These are phyloP conservation scores for Adineta ricciae DNA, from an alignment of 2,888 invertebrate species.

Conservation along the genomic window DNA sequence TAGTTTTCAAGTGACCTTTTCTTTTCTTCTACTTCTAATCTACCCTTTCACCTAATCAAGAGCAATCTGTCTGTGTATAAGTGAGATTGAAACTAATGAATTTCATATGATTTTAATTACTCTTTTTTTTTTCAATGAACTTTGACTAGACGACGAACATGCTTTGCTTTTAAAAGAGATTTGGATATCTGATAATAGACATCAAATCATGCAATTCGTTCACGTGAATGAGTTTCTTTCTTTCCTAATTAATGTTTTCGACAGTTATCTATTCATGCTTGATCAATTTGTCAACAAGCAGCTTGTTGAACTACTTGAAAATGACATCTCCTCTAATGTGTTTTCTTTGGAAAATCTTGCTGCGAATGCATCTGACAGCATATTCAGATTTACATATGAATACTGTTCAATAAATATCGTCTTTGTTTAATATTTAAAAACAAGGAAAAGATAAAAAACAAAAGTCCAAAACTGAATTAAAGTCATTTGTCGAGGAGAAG, in stretches of 20 bases:
- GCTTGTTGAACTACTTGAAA: background rate
- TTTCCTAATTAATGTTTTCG: background rate
- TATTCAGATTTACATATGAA: background rate
- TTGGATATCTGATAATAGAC: background rate
- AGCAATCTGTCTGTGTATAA: conserved; percentile 7
- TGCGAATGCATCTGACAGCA: background rate
- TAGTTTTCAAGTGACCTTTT: background rate
- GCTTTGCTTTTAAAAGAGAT: background rate
- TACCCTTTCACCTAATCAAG: background rate
- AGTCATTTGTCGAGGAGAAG: background rate
- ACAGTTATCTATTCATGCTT: background rate
- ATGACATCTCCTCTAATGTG: background rate
- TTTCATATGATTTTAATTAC: background rate
- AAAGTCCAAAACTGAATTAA: background rate
- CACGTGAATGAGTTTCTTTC: background rate
- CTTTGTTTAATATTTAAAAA: background rate
- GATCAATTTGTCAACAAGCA: background rate
- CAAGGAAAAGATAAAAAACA: background rate
- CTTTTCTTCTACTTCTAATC: background rate
- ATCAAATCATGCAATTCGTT: background rate
- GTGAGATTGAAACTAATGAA: background rate
- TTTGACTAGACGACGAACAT: background rate
- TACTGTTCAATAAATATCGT: background rate
- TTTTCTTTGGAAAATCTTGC: background rate
- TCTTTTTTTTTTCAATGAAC: background rate